These are phyloP conservation scores for Chaunax sp. DNA, from an alignment of 2,797 vertebrate species.

Conservation along the genomic window DNA sequence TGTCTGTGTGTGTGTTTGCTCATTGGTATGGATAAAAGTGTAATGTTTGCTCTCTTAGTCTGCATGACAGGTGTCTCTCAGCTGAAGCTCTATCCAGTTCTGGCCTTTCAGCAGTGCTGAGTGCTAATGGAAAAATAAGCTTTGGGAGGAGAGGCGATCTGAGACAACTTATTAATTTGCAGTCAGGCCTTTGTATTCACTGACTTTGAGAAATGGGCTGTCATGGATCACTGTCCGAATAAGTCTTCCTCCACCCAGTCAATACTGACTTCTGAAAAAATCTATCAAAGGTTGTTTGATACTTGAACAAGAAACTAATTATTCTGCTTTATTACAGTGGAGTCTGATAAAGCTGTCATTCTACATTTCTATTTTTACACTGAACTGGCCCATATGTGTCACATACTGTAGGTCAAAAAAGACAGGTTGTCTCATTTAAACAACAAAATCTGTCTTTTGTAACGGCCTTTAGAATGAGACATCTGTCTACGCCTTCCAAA, in stretches of 20 bases:
- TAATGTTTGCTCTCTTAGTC: conserved; percentile 66
- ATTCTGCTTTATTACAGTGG: conserved; percentile 18
- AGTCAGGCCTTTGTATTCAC: conserved; percentile 44
- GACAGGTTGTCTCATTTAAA: background rate
- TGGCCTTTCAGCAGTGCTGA: conserved; percentile 50
- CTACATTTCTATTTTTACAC: background rate
- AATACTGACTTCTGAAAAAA: conserved; percentile 3
- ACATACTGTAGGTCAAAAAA: background rate
- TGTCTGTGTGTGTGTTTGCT: conserved; percentile 67
- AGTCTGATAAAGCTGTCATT: conserved; percentile 14
- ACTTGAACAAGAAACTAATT: conserved; percentile 43
- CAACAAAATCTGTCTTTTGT: background rate
- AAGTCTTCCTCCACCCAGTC: conserved; percentile 36
- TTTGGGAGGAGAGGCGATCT: conserved; percentile 40
- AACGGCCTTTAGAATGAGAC: background rate
- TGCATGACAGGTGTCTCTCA: conserved; percentile 72
- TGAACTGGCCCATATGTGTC: background rate
- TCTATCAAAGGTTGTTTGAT: background rate
- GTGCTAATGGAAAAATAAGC: conserved; percentile 66
- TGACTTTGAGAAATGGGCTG: conserved; percentile 45
- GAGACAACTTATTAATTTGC: conserved; percentile 51
- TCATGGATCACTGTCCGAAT: conserved; percentile 47
- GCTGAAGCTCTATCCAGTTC: conserved; percentile 51
- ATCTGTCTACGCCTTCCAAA: background rate
- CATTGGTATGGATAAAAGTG: conserved; percentile 56